Base-by-base conservation (phyloP, 2,888 invertebrate species). In the Loripinus fragilis region DNA sequence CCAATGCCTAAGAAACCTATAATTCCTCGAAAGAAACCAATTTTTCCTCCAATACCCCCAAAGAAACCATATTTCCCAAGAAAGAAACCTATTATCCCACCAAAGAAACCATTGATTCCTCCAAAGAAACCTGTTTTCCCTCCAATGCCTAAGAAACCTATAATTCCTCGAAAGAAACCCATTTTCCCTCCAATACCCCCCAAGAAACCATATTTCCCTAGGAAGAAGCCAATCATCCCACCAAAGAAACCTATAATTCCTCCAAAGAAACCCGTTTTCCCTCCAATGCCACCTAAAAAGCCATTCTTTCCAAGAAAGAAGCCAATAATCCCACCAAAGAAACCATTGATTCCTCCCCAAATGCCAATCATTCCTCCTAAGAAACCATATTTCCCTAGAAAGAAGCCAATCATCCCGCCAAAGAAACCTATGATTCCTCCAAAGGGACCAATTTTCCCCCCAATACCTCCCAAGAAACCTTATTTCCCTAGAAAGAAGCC, bases 361-460 rank as follows among this genome's bases (percentile, higher is more conserved):
- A 67, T 42, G 42, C 67, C 74, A 42, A 30, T 68, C 17, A n/a
- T 74, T 8, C 74, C 30, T 15, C 68, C 68, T 0, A 60, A 35
- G 33, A 60, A 55, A 25, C 74, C 74, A 23, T 25, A 68, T 41
- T 38, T 68, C 10, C 42, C 25, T 15, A 30, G 28, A 8, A 60
- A 33, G 33, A 60, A 60, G 33, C 60, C 60, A 20, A 30, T 60
- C 5, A 33, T 33, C 12, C 30, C 60, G 20, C 60, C 60, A 15
- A 60, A 60, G 33, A 60, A 33, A 33, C 60, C 60, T 3, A 33
- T 60, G 2, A 33, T 60, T 60, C 60, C 60, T 33, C 60, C 33
- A 1, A 17, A 10, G 20, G 2, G 2, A 7, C 60, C 60, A 33
- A 17, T 60, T 33, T 33, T 33, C 5, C 60, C 60, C 1, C 55